Percentiles rank a stretch among this genome's conserved stretches.
Evolutionary conservation across 1,140 invertebrate species (phyloP).

Genomic region (Rhopalosiphum maidis): DNA sequence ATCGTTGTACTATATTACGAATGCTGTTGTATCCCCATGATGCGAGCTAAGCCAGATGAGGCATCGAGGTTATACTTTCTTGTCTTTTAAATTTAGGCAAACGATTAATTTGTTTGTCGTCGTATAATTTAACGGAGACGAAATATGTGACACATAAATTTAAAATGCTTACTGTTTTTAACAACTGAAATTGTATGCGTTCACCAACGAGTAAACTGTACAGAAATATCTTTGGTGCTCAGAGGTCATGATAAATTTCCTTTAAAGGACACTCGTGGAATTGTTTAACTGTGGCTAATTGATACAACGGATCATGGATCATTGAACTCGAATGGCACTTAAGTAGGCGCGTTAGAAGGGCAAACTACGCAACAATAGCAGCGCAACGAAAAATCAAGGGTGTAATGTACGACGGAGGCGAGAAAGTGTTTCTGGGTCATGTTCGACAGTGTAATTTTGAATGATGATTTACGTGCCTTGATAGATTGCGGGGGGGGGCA

Average conservation of each 20-base stretch:
- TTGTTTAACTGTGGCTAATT: neutral
- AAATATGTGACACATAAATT: neutral
- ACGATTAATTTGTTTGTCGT: neutral
- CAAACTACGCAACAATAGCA: neutral
- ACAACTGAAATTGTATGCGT: no score
- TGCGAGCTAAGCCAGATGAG: neutral
- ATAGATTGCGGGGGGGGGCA: neutral
- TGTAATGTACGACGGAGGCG: neutral
- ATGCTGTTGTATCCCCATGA: neutral
- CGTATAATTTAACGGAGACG: neutral
- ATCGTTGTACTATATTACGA: neutral
- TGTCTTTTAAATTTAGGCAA: neutral
- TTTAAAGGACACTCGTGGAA: neutral
- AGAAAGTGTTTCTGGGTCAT: neutral
- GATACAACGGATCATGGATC: neutral
- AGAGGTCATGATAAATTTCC: neutral
- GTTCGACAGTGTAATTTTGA: conserved; percentile 10
- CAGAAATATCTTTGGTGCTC: neutral
- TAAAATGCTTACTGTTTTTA: neutral
- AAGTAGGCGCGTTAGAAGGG: neutral
- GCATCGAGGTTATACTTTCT: neutral
- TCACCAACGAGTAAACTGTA: neutral
- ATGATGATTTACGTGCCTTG: conserved; percentile 13
- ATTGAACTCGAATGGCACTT: conserved; percentile 8
- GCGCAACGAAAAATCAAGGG: neutral